Evolutionary conservation across 2,113 vertebrate species (phyloP), one percentile per base, ranked within the genome.

Genomic region (Plecotus auritus): DNA sequence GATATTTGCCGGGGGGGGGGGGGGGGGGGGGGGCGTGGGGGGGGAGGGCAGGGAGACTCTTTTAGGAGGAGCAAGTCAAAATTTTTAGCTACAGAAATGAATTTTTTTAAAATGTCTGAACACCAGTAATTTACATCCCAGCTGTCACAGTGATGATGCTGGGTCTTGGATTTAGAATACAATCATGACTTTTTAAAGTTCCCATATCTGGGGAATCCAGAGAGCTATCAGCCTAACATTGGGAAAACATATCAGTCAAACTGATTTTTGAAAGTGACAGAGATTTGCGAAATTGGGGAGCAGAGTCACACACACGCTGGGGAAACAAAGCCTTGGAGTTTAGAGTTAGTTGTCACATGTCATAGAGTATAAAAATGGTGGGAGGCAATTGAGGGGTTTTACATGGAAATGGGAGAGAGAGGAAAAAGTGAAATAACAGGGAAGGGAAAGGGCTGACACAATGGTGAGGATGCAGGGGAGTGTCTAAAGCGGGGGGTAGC

Each of bases 211-310:
- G 92, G 90, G 73, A 85, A 95, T 92, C 85, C 35, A 45, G 82
- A 90, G 88, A 73, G 88, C 47, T 51, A 22, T 88, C 94, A 93
- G 0, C 69, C 78, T 80, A 42, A 35, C 88, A 86, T 35, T 96
- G 84, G 94, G 88, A 81, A 97, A 96, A 96, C 91, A 95, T 13
- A 80, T 94, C 97, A 96, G 95, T 97, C 96, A 93, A 94, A 82
- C 20, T 90, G 85, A 93, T 74, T 94, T 94, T 93, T 80, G 49
- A 49, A 92, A 95, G 37, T 85, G 97, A 97, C 92, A 90, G 32
- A 47, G 56, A 82, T 86, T 86, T 14, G 35, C 20, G 80, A 74
- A 81, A 85, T 30, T 59, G 56, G 80, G 82, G 88, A 85, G 80
- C 51, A 18, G 16, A 89, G 85, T 86, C 83, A 16, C 90, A 56